Base-by-base conservation (phyloP, 2,888 invertebrate genomes). In the Ptycholaimellus sp. region DNA sequence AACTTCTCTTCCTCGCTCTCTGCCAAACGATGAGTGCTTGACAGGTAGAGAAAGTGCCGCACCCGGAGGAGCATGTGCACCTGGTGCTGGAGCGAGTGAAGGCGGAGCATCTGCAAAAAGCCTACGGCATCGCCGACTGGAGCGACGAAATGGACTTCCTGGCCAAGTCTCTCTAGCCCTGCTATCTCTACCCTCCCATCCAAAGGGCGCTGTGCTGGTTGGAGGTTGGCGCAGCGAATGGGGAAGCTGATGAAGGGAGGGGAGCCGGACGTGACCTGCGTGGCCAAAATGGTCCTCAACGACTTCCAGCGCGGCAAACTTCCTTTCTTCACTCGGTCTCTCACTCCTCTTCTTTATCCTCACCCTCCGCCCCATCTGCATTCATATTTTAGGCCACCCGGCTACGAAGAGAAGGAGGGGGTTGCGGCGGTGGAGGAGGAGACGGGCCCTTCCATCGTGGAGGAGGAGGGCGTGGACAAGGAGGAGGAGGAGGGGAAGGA, bases 291-390 rank as follows among this genome's bases (percentile, higher is more conserved):
- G 78, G 72, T 99, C 9, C 68, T 96, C 2, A 96, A 96, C 65
- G 96, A 96, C 61, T 96, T 85, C 78, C 93, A 96, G 63, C 70
- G 96, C 52, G 96, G 96, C 4, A 85, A 83, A 61, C 63, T 96
- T 37, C 90, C 90, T 1, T 93, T 78, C 61, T 93, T 80, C 65
- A 13, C 13, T 74, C 81, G 3, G 68, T 73, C 32, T 90, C 90
- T 14, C 74, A 76, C 4, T 54, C 9, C 13, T 36, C n/a, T 37
- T 13, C 11, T 14, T n/a, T 11, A 14, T 5, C n/a, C 31, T 7
- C 7, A 16, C 90, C 93, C 1, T 93, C 79, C 61, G n/a, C n/a
- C n/a, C n/a, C n/a, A n/a, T n/a, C n/a, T n/a, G n/a, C n/a, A n/a
- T n/a, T n/a, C n/a, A n/a, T 96, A 81, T 65, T 42, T 42, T 2